These are phyloP conservation scores for Elanus axillaris DNA, from an alignment of 2,113 vertebrate genomes.

Conservation along the genomic window DNA sequence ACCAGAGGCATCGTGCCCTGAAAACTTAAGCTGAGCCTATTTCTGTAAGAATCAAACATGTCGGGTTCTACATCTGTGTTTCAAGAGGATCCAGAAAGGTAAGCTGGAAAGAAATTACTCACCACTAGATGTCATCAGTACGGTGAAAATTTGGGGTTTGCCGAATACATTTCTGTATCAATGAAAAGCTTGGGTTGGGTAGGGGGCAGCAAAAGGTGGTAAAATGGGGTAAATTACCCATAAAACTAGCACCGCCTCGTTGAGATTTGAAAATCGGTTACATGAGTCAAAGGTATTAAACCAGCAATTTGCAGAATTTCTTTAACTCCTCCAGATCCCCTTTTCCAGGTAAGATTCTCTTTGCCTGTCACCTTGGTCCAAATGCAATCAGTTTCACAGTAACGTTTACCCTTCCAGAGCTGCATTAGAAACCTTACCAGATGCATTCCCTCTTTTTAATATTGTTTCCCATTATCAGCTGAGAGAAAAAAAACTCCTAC, in stretches of 20 bases:
- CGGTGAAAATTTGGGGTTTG: background rate
- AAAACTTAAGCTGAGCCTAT: background rate
- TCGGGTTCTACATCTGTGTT: background rate
- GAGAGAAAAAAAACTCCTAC: background rate
- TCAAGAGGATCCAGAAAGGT: background rate
- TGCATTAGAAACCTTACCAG: background rate
- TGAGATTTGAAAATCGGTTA: background rate
- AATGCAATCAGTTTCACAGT: background rate
- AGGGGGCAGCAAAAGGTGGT: background rate
- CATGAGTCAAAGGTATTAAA: background rate
- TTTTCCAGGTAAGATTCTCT: background rate
- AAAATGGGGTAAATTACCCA: background rate
- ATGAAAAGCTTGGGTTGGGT: background rate
- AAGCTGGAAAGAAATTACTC: background rate
- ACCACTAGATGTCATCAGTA: conserved; percentile 30
- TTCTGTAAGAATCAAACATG: background rate
- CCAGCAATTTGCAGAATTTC: background rate
- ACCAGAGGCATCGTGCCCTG: background rate
- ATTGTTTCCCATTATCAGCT: background rate
- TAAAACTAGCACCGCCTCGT: background rate
- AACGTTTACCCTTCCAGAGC: background rate
- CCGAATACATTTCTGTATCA: background rate
- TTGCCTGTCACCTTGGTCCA: background rate
- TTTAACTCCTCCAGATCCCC: background rate
- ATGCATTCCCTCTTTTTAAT: background rate